Base-by-base conservation (phyloP, 2,113 vertebrate genomes). In the Gulo gulo region DNA sequence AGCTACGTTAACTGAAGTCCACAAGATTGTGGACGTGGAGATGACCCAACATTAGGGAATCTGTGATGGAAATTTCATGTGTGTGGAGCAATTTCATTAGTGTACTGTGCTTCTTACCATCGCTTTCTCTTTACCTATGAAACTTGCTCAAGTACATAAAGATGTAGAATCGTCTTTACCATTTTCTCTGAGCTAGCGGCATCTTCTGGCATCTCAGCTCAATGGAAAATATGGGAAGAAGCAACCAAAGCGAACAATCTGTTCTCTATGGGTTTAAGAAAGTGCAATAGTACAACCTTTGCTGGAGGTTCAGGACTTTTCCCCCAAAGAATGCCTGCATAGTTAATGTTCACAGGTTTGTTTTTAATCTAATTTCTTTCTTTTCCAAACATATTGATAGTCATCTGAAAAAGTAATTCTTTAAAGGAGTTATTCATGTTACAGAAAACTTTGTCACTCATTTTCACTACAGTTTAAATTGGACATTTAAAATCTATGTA, bases 281-380 rank as follows among this genome's bases (percentile, higher is more conserved):
- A 87, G 55, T 15, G 23, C 29, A 82, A 18, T 39, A 3, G 52
- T 95, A 61, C 7, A 24, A 18, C 4, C 0, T 91, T 78, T 93
- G 24, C 24, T 87, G 45, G 26, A 76, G 14, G 47, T 81, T 76
- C 59, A 50, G 4, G 13, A 14, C 3, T 69, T 91, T 55, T 55
- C 69, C n/a, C 26, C 71, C 21, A 92, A 85, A 88, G 52, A 79
- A 82, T 87, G 20, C 12, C 7, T 80, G 8, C 65, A 20, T 34
- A 55, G 31, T 26, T 94, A 59, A 59, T 65, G 7, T 47, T 65
- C 50, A 63, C 15, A 47, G 82, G 67, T 74, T 92, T 29, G 61
- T 90, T 94, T 36, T 71, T 91, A 91, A 92, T 42, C 2, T 97
- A 76, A 74, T 91, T 94, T 88, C 0, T 94, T 95, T 96, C 20